Evolutionary conservation across 2,113 vertebrate species (phyloP), one percentile per base, ranked within the genome.

Genomic region (Paracanthobrama guichenoti): DNA sequence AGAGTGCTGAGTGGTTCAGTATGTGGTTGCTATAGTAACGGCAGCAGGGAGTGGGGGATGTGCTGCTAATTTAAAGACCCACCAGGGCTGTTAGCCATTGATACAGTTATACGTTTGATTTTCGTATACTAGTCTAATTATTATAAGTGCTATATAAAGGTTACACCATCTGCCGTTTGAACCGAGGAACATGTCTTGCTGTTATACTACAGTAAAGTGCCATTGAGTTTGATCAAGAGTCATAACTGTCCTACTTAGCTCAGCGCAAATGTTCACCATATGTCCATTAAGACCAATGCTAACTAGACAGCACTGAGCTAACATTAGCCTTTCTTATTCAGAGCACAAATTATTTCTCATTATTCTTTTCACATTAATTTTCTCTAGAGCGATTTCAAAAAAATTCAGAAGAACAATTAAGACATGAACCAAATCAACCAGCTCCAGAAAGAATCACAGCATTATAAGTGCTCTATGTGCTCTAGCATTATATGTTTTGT

Each of bases 1-100:
- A 82, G 50, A 79, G 22, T 67, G 83, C 86, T 86, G 73, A 66
- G 71, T 85, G 86, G 64, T 81, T 88, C 81, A 71, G 78, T 86
- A 82, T 75, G 79, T 83, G 82, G 88, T 90, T 91, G 88, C 91
- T 90, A 88, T 92, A 88, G 91, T 84, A 89, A 91, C 90, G 81
- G 44, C 75, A 64, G 73, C 39, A 26, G 24, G 83, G 76, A 64
- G 87, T 86, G 82, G 88, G 86, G 80, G 74, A 85, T 84, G 86
- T 87, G 88, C 77, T 16, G 80, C 85, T 89, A 85, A 88, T 91
- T 90, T 89, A 90, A 89, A 85, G 85, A 88, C 59, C 81, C 75
- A 88, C 6, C 13, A 60, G 62, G 82, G 82, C 60, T 60, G 77
- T 74, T 82, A 53, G 59, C 18, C 22, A 83, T 64, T 82, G 86